These are phyloP conservation scores for Galeopterus variegatus DNA, from an alignment of 2,113 vertebrate species.

Conservation along the genomic window DNA sequence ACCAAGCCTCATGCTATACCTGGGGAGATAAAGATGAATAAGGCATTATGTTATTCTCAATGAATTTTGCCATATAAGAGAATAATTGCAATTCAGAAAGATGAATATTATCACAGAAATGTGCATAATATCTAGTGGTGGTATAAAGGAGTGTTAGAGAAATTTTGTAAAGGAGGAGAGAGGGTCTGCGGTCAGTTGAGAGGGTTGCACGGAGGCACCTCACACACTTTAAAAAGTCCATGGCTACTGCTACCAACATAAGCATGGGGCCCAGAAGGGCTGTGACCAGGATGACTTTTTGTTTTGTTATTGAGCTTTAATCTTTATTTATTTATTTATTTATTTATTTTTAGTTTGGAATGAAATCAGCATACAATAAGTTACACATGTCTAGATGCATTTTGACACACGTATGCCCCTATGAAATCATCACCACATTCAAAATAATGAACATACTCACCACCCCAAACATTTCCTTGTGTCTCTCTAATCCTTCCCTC, in stretches of 20 bases:
- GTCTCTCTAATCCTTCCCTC: not conserved
- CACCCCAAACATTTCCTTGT: not conserved
- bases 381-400: not conserved
- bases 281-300: not conserved
- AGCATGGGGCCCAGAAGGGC: not conserved
- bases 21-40: not conserved
- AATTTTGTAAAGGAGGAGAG: fast-evolving
- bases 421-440: not conserved
- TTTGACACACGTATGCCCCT: not conserved
- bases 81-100: not conserved
- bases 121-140: not conserved
- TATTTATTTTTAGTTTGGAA: not conserved
- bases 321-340: not conserved
- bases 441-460: not conserved
- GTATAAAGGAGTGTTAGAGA: not conserved
- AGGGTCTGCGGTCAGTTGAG: not conserved
- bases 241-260: too few relatives aligned
- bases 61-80: not conserved
- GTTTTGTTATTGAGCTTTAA: not conserved
- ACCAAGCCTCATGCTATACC: not conserved
- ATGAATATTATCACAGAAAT: not conserved
- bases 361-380: not conserved
- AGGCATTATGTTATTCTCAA: not conserved
- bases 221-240: not conserved
- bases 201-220: not conserved